Evolutionary conservation across 2,113 vertebrate genomes (phyloP), one percentile per base, ranked within the genome.

Genomic region (Epinephelus moara): DNA sequence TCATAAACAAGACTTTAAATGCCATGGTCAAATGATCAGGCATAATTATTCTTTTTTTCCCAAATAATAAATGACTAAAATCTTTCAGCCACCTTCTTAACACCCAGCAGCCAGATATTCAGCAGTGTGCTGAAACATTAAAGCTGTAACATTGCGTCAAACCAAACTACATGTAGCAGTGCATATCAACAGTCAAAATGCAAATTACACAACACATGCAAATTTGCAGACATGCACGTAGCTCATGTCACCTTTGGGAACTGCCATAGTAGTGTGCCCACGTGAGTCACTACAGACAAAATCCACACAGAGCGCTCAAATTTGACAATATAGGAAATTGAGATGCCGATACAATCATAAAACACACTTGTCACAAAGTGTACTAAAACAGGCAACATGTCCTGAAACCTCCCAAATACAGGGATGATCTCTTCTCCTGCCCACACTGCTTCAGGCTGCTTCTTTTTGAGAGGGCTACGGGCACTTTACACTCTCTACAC

Each of bases 141-240:
- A 13, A 33, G 18, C 4, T 60, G 17, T 63, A 67, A 53, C n/a
- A 67, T 5, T 7, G 30, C 23, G 23, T 10, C 18, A 80, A 62
- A 70, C 5, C 27, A 50, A 74, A 62, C 5, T 1, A 4, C 27
- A 57, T 80, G 23, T n/a, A 52, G 30, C 6, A 27, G 1, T 33
- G 4, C 33, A 56, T n/a, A 21, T 15, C 7, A 56, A 42, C 11
- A n/a, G 18, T 40, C 18, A 2, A 80, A 52, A 77, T 85, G 73
- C 74, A 59, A 83, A 85, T 82, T 27, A 37, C 61, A 37, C 47
- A 79, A 75, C 75, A 56, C 37, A 73, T 78, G 63, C 71, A 78
- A 59, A 80, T 85, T 19, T 60, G 25, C 55, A 73, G 33, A 53
- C 33, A 60, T 30, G 56, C 66, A 76, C 53, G 71, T 71, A 69